Conservation (phyloP, 2,888 invertebrate species). For the Brachyopa scutellaris region DNA sequence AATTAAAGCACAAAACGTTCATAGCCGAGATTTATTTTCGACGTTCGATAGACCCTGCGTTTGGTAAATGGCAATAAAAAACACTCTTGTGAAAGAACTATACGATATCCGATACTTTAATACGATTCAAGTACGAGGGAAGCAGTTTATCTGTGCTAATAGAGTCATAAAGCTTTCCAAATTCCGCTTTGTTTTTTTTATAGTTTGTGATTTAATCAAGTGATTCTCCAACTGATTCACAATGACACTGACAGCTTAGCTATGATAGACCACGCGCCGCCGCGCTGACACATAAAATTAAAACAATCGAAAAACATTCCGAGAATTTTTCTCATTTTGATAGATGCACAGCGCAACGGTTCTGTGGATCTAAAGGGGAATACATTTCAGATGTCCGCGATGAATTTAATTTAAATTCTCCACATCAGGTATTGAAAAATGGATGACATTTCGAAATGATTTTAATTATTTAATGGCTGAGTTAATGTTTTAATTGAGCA, state of each 20-base stretch:
- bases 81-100: no score
- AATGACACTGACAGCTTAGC: no score
- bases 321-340: background rate
- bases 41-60: no score
- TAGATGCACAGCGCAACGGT: conserved; percentile 1
- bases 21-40: no score
- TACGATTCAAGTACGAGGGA: no score
- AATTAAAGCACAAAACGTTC: no score
- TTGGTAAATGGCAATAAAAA: no score
- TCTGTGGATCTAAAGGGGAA: conserved; percentile 12
- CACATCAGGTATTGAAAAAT: conserved; percentile 24
- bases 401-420: conserved; percentile 13
- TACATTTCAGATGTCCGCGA: background rate
- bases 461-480: conserved; percentile 48
- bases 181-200: background rate
- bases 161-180: conserved; percentile 18
- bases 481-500: conserved; percentile 51
- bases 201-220: background rate
- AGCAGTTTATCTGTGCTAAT: conserved; percentile 17
- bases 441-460: conserved; percentile 21
- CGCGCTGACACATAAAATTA: conserved; percentile 23
- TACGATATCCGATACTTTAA: no score
- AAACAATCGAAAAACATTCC: conserved; percentile 36
- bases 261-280: no score
- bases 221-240: conserved; percentile 14